Evolutionary conservation across 2,888 invertebrate species (phyloP), one percentile per base, ranked within the genome.

Genomic region (Seira sanloemensis): DNA sequence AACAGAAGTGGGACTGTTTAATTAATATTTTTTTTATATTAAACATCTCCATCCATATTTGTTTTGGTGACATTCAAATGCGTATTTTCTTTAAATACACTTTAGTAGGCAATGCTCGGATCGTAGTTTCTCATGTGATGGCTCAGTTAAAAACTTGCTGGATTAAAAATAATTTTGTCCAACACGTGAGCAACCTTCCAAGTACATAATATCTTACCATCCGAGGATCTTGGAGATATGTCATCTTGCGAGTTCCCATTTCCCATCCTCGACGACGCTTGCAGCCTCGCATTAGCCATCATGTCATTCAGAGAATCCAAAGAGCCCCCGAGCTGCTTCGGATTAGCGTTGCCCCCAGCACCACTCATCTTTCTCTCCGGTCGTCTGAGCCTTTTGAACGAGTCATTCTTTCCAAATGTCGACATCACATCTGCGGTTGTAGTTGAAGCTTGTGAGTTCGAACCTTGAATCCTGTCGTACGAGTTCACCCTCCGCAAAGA

Each of bases 231-330:
- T 0, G 88, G 86, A 0, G 89, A 89, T 24, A 89, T 68, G 73
- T 89, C 88, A 68, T 89, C 88, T 1, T 78, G 74, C 1, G 89
- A 88, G 4, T 68, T 78, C 21, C 76, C 77, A 46, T 69, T 82
- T 21, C 72, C 80, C 58, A 82, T 50, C 50, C 65, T 77, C 2
- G 71, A 26, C 46, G 78, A 88, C 86, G 54, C 80, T 50, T 84
- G 65, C 5, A 69, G 62, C 27, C 65, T 62, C 7, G 79, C 84
- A 65, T 88, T 88, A 75, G 89, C 86, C 1, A 85, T 79, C n/a
- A 89, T 78, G 80, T 93, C 93, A 87, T 93, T 92, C 16, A 93
- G 90, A 0, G 93, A 94, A 90, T 93, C 93, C 86, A 93, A 90
- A 37, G 93, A 93, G 24, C 93, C 93, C 76, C 93, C 93, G 78